These are phyloP conservation scores for Encarsia formosa DNA, from an alignment of 2,888 invertebrate genomes.

Conservation along the genomic window DNA sequence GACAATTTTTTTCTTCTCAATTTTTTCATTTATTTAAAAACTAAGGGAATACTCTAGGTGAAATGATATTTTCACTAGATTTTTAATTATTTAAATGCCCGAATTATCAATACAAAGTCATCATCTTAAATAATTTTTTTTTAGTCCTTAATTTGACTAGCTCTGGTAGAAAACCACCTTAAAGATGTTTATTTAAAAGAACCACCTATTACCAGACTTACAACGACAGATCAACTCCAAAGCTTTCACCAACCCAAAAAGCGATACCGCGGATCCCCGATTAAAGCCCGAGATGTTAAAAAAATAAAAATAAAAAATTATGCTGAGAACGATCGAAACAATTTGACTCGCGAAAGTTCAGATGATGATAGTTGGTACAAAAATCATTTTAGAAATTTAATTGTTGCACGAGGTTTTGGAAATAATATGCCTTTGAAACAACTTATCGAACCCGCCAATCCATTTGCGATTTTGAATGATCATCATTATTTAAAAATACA, in stretches of 20 bases:
- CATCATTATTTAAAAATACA: background rate
- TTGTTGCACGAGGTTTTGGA: background rate
- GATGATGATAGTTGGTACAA: background rate
- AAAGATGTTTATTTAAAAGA: background rate
- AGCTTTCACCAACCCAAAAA: background rate
- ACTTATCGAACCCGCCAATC: background rate
- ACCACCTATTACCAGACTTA: background rate
- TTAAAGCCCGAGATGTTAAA: background rate
- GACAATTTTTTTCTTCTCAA: too few relatives aligned
- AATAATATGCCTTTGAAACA: background rate
- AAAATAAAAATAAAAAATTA: background rate
- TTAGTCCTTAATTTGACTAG: too few relatives aligned
- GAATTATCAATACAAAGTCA: too few relatives aligned
- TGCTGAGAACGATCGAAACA: too few relatives aligned
- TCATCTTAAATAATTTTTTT: too few relatives aligned
- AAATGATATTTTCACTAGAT: too few relatives aligned
- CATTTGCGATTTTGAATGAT: background rate
- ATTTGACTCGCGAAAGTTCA: too few relatives aligned
- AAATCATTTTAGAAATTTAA: background rate
- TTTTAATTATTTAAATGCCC: too few relatives aligned
- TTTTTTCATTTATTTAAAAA: too few relatives aligned
- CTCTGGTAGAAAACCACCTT: background rate
- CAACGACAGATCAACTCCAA: background rate
- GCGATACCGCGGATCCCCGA: background rate
- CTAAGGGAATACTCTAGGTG: too few relatives aligned